Base-by-base conservation (phyloP, 2,797 vertebrate species). In the Lycodopsis pacificus region DNA sequence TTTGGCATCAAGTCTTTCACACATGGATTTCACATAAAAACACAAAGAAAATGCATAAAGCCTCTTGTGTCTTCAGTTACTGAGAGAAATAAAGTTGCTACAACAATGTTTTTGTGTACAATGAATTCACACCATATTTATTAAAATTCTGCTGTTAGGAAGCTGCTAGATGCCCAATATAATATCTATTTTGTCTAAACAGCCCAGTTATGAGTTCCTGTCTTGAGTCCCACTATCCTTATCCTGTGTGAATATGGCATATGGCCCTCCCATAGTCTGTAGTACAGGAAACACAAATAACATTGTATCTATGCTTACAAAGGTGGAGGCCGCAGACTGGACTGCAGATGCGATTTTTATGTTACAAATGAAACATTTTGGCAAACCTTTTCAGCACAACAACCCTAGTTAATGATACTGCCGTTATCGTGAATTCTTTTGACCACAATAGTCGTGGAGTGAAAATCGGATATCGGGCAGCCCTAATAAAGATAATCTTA, bases 321-420 rank as follows among this genome's bases (percentile, higher is more conserved):
- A 65, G 53, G 54, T 34, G 65, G 64, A 67, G 58, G 38, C 62
- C 1, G 5, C n/a, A 22, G 67, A 46, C 48, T 38, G 34, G 44
- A 46, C 32, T 22, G 51, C 49, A 72, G 57, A 34, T 56, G 40
- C 32, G 27, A 57, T 56, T 62, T 66, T 42, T 32, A 51, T 76
- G 51, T 40, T 53, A 62, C 17, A 65, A 78, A 76, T 65, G 54
- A 68, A n/a, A 61, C 58, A 70, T 86, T 79, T 81, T 76, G 42
- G 27, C 40, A 66, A 76, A 40, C 4, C 2, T 34, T 27, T 20
- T 73, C 54, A 9, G 27, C 15, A 51, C 38, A 71, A 30, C 40
- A 76, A 44, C 34, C 44, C 54, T 15, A 19, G 22, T 71, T 51
- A 10, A 22, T 42, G 38, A 44, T 25, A 44, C 27, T 19, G 25